Conservation (phyloP, 2,888 invertebrate species). For the Dorcus hopei region DNA sequence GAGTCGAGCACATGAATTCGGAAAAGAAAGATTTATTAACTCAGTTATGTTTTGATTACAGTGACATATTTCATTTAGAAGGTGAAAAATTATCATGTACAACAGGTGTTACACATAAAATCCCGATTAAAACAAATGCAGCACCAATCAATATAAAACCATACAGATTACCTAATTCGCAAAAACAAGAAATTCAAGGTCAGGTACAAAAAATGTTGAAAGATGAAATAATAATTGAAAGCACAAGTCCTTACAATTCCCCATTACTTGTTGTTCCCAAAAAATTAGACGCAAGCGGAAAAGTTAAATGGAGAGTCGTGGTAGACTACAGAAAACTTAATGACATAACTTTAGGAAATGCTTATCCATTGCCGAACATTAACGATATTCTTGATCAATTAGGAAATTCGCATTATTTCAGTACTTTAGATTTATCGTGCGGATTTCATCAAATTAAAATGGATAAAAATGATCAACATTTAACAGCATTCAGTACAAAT, state of each 20-base stretch:
- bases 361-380: slow-evolving; percentile 29
- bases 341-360: slow-evolving; percentile 28
- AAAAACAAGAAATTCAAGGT: not conserved
- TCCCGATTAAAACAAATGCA: not conserved
- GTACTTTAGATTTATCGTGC: slow-evolving; percentile 1
- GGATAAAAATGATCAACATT: slow-evolving; percentile 11
- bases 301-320: slow-evolving; percentile 16
- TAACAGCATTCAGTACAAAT: slow-evolving; percentile 29
- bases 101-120: not conserved
- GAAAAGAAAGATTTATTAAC: too few species aligned
- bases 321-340: slow-evolving; percentile 30
- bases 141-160: not conserved
- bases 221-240: not conserved
- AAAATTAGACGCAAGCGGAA: slow-evolving; percentile 2
- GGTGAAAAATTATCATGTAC: too few species aligned
- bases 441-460: slow-evolving; percentile 20
- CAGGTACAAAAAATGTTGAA: not conserved
- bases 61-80: too few species aligned
- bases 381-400: slow-evolving; percentile 32
- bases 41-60: too few species aligned
- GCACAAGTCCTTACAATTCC: not conserved
- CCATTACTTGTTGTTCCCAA: slow-evolving; percentile 35
- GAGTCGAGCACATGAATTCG: not conserved
- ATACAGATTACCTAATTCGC: not conserved
- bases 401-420: slow-evolving; percentile 11